These are phyloP conservation scores for Cantharis rufa DNA, from an alignment of 2,888 invertebrate species.

Conservation along the genomic window DNA sequence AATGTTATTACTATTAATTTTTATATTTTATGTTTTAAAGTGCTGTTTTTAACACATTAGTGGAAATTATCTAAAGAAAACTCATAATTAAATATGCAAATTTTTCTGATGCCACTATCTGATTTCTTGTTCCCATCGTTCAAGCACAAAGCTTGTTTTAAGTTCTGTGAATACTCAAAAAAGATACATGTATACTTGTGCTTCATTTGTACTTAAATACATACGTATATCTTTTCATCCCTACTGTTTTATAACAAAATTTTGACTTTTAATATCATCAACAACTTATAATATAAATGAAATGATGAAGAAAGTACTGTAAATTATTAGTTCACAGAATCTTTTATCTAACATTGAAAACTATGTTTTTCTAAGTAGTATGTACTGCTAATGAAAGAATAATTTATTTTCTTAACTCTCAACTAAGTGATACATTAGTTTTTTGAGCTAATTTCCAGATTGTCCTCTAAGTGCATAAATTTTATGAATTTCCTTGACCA, in stretches of 20 bases:
- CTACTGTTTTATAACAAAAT: neutral
- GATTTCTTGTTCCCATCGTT: slow-evolving; percentile 24
- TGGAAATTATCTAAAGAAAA: neutral
- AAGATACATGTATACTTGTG: neutral
- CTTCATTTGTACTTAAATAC: neutral
- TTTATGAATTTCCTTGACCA: slow-evolving; percentile 44
- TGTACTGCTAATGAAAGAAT: slow-evolving; percentile 20
- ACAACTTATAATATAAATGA: neutral
- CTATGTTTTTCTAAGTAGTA: slow-evolving; percentile 22
- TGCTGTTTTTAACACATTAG: neutral
- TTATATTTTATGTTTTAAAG: neutral
- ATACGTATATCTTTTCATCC: neutral
- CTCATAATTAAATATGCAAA: neutral
- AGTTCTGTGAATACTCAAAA: slow-evolving; percentile 7
- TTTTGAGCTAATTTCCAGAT: slow-evolving; percentile 24
- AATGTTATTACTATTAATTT: neutral
- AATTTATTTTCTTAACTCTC: slow-evolving; percentile 11
- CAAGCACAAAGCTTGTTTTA: slow-evolving; percentile 16
- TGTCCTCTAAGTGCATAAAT: slow-evolving; percentile 13
- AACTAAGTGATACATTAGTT: slow-evolving; percentile 27
- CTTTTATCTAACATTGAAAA: slow-evolving; percentile 16
- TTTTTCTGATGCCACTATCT: slow-evolving; percentile 2
- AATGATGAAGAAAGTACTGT: neutral
- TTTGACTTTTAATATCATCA: neutral
- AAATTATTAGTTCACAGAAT: neutral